Percentiles rank a stretch among this genome's conserved stretches.
These are phyloP conservation scores for Bergia puertoricense DNA, from an alignment of 92 coral and sea anemone species.

Conservation along the genomic window DNA sequence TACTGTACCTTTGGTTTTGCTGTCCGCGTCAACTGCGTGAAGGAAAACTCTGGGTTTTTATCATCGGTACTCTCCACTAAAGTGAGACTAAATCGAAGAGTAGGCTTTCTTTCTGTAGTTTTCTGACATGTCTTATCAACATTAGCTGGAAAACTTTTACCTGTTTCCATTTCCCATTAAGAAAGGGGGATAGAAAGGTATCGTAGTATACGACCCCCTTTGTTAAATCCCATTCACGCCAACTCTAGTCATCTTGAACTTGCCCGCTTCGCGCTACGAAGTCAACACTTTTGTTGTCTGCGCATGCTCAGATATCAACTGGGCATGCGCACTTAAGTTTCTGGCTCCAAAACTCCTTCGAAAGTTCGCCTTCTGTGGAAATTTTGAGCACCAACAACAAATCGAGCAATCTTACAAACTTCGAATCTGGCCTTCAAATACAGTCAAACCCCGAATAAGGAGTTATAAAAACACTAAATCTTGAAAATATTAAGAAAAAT, in stretches of 20 bases:
- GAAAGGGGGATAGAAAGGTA: constrained; percentile 69
- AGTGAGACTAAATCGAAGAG: constrained; percentile 86
- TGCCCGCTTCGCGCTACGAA: constrained; percentile 94
- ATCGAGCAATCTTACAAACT: constrained; percentile 98
- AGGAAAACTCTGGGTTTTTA: constrained; percentile 96
- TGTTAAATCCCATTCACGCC: constrained; percentile 75
- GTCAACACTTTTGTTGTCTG: constrained; percentile 84
- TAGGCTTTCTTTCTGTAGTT: constrained; percentile 57
- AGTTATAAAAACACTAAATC: constrained; percentile 60
- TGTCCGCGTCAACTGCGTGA: constrained; percentile 80
- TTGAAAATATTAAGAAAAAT: constrained; percentile 58
- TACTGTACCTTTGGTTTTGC: constrained; percentile 63
- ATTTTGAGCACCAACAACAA: constrained; percentile 78
- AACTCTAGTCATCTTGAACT: constrained; percentile 93
- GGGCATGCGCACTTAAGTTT: constrained; percentile 93
- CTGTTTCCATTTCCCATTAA: constrained; percentile 96
- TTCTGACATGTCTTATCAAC: constrained; percentile 67
- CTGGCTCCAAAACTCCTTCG: constrained; percentile 69
- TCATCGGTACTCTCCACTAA: constrained; percentile 90
- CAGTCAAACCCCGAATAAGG: constrained; percentile 55
- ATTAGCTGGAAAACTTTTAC: constrained; percentile 73
- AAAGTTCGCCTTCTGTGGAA: constrained; percentile 80
- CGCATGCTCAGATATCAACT: constrained; percentile 96
- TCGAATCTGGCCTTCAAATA: constrained; percentile 76
- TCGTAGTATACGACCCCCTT: constrained; percentile 70